These are phyloP conservation scores for Isoperla grammatica DNA, from an alignment of 2,888 invertebrate genomes.

Conservation along the genomic window DNA sequence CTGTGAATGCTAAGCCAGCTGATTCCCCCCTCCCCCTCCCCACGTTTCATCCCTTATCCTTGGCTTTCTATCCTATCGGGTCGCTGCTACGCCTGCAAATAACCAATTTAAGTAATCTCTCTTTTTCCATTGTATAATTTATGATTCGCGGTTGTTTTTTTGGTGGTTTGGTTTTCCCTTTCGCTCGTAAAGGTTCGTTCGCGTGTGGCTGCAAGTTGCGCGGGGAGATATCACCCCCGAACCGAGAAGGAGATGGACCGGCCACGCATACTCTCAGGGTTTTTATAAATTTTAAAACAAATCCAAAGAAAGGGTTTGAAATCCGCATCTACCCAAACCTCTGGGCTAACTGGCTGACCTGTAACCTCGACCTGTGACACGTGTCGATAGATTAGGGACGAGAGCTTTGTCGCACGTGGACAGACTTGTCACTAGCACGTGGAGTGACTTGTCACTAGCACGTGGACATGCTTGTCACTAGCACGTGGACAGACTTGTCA, in stretches of 20 bases:
- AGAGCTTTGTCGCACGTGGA: no score
- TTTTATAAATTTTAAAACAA: constrained; percentile 10
- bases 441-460: no score
- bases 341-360: no score
- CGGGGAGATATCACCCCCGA: no score
- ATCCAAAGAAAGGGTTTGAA: constrained; percentile 2
- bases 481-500: no score
- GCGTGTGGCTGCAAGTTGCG: no score
- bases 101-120: constrained; percentile 31
- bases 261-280: background rate
- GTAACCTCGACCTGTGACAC: no score
- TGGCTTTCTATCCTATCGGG: constrained; percentile 26
- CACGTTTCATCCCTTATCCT: constrained; percentile 24
- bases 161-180: constrained; percentile 13
- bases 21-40: constrained; percentile 11
- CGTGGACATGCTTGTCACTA: no score
- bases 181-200: no score
- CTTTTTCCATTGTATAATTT: constrained; percentile 31
- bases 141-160: constrained; percentile 25
- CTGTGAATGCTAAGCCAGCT: constrained; percentile 10
- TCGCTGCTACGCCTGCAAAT: constrained; percentile 28
- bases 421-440: no score
- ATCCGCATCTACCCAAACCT: background rate
- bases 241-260: background rate
- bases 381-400: no score